Conservation (phyloP, 2,888 invertebrate species). For the Eupsilia transversa region DNA sequence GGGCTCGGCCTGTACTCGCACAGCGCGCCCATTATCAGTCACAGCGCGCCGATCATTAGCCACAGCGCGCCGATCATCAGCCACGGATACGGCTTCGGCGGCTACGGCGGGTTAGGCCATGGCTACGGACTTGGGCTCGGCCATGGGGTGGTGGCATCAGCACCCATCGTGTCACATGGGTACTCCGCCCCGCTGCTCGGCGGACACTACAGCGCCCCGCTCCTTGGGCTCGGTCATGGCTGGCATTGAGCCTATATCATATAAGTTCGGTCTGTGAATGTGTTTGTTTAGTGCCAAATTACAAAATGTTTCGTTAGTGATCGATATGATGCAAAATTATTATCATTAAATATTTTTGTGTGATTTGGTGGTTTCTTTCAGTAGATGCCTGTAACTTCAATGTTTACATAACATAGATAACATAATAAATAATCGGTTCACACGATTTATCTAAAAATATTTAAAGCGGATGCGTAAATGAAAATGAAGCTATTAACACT, state of each 20-base stretch:
- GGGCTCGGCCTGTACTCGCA: conserved; percentile 76
- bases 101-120: conserved; percentile 52
- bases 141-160: conserved; percentile 63
- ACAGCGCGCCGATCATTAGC: conserved; percentile 65
- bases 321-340: conserved; percentile 39
- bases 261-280: conserved; percentile 41
- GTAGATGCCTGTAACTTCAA: neutral
- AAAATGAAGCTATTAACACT: neutral
- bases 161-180: conserved; percentile 69
- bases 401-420: neutral
- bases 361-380: conserved; percentile 28
- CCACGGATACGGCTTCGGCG: conserved; percentile 57
- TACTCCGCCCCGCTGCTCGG: conserved; percentile 60
- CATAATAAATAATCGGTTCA: neutral
- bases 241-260: conserved; percentile 75
- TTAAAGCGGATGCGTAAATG: neutral
- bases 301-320: conserved; percentile 61
- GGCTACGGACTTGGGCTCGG: conserved; percentile 66
- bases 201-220: conserved; percentile 69
- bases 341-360: conserved; percentile 36
- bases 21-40: conserved; percentile 68
- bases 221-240: conserved; percentile 78
- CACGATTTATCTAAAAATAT: neutral
- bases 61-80: conserved; percentile 66
- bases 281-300: conserved; percentile 78